Conservation (phyloP, 2,888 invertebrate species). For the Cephonodes hylas region DNA sequence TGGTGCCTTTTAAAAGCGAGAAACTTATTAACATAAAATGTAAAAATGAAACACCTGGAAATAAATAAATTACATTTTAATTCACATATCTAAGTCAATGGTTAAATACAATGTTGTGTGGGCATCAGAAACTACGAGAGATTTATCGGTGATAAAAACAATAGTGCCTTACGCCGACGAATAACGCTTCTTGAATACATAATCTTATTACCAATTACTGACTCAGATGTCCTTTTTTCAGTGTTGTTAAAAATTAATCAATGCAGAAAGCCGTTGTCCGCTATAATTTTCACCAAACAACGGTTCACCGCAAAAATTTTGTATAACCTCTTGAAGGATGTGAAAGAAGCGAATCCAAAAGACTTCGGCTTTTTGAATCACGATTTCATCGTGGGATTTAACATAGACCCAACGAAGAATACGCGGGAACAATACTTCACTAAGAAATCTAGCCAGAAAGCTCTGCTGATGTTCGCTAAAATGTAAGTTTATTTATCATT, state of each 20-base stretch:
- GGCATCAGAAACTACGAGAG: too few species aligned
- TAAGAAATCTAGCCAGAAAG: conserved; percentile 78
- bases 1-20: too few species aligned
- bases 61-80: too few species aligned
- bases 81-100: too few species aligned
- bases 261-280: conserved; percentile 78
- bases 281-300: conserved; percentile 87
- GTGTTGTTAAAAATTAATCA: conserved; percentile 50
- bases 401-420: conserved; percentile 78
- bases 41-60: too few species aligned
- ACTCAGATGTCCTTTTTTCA: conserved; percentile 27
- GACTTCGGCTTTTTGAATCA: conserved; percentile 82
- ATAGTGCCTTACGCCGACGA: too few species aligned
- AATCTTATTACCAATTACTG: not conserved
- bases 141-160: too few species aligned
- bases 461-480: conserved; percentile 70
- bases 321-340: conserved; percentile 83
- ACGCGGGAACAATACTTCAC: conserved; percentile 78
- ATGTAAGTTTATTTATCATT: conserved; percentile 46
- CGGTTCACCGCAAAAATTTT: conserved; percentile 89
- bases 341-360: conserved; percentile 57
- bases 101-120: too few species aligned
- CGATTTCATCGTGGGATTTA: conserved; percentile 88
- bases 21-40: too few species aligned
- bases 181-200: too few species aligned